These are phyloP conservation scores for Montipora cactus DNA, from an alignment of 64 coral and sea anemone species.

Conservation along the genomic window DNA sequence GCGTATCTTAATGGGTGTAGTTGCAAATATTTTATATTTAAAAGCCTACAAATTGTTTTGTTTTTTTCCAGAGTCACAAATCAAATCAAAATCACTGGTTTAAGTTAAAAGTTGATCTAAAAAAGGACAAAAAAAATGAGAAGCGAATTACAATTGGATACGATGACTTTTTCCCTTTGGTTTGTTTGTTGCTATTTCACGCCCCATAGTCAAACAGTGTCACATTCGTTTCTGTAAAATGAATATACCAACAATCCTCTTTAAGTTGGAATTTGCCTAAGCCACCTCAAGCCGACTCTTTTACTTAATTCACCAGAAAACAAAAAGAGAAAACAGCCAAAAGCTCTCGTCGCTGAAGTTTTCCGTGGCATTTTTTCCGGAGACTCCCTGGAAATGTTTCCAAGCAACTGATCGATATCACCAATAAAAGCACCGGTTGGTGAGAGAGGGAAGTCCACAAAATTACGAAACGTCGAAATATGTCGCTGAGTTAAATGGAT, in stretches of 20 bases:
- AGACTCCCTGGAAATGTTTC: slow-evolving; percentile 21
- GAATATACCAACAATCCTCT: slow-evolving; percentile 1
- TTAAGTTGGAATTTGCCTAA: background rate
- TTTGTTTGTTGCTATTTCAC: background rate
- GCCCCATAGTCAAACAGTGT: background rate
- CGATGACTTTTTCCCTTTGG: background rate
- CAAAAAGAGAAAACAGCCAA: background rate
- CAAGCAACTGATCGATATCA: background rate
- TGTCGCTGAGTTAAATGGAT: background rate
- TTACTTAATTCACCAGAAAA: background rate
- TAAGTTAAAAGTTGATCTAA: background rate
- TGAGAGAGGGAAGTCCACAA: background rate
- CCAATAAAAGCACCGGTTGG: background rate
- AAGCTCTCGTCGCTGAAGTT: background rate
- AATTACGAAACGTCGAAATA: background rate
- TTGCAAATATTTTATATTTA: background rate
- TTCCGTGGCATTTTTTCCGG: slow-evolving; percentile 1
- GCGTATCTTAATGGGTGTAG: background rate
- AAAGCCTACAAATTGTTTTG: background rate
- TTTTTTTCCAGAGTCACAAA: background rate
- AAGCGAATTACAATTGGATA: background rate
- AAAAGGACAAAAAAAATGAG: background rate
- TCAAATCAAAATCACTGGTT: background rate
- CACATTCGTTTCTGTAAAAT: background rate
- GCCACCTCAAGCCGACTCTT: background rate